A percentile compares a stretch with the other conserved stretches of the same genome.
phyloP scores from a whole-genome alignment of 2,888 invertebrate genomes.

The Saturnia japonica region DNA sequence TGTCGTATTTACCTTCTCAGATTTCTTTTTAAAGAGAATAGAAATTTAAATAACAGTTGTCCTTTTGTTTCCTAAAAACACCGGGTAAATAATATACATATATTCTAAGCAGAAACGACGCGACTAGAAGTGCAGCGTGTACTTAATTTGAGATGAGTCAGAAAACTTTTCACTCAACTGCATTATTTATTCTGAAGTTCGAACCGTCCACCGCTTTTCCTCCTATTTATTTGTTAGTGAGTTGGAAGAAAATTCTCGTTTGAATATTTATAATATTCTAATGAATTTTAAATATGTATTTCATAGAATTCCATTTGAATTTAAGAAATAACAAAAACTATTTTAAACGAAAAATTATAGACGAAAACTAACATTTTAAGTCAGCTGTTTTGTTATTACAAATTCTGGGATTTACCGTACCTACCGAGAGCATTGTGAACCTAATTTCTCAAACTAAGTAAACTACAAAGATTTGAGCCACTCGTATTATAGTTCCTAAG shows the following conservation, averaged over 20 bases:
- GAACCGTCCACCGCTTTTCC: slow-evolving; percentile 49
- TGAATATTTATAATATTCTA: slow-evolving; percentile 59
- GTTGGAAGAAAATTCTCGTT: slow-evolving; percentile 37
- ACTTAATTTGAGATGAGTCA: slow-evolving; percentile 67
- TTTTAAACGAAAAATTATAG: not conserved
- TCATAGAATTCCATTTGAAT: too few relatives aligned
- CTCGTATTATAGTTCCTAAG: not conserved
- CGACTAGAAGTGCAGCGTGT: slow-evolving; percentile 38
- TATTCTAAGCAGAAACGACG: slow-evolving; percentile 70
- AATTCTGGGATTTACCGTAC: not conserved
- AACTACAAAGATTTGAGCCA: not conserved
- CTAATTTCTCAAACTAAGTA: not conserved
- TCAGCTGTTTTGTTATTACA: not conserved
- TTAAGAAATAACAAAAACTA: not conserved
- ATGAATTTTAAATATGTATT: slow-evolving; percentile 35
- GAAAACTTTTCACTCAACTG: slow-evolving; percentile 67
- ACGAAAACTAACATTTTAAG: not conserved
- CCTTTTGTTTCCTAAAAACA: slow-evolving; percentile 51
- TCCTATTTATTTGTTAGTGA: slow-evolving; percentile 55
- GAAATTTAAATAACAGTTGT: slow-evolving; percentile 39
- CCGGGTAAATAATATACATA: slow-evolving; percentile 51
- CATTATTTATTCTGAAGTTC: slow-evolving; percentile 70
- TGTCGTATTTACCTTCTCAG: not conserved
- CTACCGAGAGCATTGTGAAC: not conserved
- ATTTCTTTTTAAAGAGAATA: not conserved